Conservation (phyloP, 2,888 invertebrate genomes). For the Amiota minor region DNA sequence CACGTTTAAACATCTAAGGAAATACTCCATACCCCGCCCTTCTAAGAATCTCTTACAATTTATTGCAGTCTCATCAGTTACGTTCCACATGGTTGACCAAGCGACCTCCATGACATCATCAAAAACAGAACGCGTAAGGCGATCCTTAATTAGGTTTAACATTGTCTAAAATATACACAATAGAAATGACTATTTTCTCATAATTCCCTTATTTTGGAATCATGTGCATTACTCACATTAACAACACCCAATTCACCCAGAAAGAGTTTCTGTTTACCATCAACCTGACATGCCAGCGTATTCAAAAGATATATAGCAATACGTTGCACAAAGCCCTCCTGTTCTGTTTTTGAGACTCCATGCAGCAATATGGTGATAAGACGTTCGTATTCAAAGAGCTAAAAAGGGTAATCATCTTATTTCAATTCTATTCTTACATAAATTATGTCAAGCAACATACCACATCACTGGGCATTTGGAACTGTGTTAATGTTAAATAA, state of each 20-base stretch:
- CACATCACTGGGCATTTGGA: conserved; percentile 95
- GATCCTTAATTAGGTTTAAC: conserved; percentile 88
- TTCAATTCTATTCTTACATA: not conserved
- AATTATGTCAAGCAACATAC: conserved; percentile 75
- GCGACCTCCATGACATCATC: conserved; percentile 98
- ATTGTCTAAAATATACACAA: conserved; percentile 79
- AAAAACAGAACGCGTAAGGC: conserved; percentile 83
- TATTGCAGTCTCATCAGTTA: conserved; percentile 94
- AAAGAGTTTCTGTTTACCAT: conserved; percentile 91
- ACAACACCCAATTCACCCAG: conserved; percentile 93
- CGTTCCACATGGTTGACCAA: conserved; percentile 99
- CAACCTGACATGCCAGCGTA: conserved; percentile 96
- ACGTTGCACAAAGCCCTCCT: conserved; percentile 93
- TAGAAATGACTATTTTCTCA: not conserved
- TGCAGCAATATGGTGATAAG: conserved; percentile 87
- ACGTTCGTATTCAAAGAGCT: conserved; percentile 93
- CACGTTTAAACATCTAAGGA: conserved; percentile 90
- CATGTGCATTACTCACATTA: conserved; percentile 76
- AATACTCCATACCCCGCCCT: conserved; percentile 90
- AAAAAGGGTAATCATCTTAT: conserved; percentile 50
- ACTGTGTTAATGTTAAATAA: conserved; percentile 94
- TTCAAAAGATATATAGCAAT: conserved; percentile 96
- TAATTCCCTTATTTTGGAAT: conserved; percentile 6
- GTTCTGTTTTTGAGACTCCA: conserved; percentile 86
- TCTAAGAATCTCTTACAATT: conserved; percentile 94